These are phyloP conservation scores for Aspidiotus rigidus DNA, from an alignment of 2,888 invertebrate genomes.

Conservation along the genomic window DNA sequence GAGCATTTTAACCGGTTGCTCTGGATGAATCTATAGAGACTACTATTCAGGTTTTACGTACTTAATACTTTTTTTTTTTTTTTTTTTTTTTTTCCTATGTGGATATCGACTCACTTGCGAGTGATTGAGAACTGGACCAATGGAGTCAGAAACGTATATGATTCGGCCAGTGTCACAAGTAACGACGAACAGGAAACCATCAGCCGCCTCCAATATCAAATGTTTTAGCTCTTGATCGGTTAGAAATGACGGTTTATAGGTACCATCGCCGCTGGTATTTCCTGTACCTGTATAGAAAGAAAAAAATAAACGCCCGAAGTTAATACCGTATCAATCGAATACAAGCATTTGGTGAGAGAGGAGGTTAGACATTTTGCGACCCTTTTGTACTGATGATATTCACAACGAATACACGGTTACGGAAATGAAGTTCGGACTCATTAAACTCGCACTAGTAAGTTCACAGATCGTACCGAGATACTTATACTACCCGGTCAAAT, in stretches of 20 bases:
- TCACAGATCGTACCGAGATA: no score
- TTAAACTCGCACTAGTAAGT: no score
- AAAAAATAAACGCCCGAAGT: not conserved
- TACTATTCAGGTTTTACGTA: no score
- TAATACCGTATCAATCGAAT: not conserved
- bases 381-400: no score
- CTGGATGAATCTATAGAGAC: no score
- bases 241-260: constrained; percentile 96
- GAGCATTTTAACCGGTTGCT: no score
- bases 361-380: not conserved
- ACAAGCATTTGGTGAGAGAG: not conserved
- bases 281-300: constrained; percentile 64
- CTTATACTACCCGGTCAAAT: no score
- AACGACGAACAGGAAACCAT: constrained; percentile 93
- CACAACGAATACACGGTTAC: no score
- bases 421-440: no score
- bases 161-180: constrained; percentile 95
- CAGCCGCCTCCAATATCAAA: constrained; percentile 96
- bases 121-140: constrained; percentile 93
- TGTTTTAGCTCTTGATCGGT: constrained; percentile 99
- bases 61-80: no score
- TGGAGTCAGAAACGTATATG: constrained; percentile 97
- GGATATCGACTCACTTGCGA: constrained; percentile 56
- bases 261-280: constrained; percentile 90
- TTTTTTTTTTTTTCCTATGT: no score